phyloP scores from a whole-genome alignment of 2,888 invertebrate genomes.

The Leptopilina drosophilae region DNA sequence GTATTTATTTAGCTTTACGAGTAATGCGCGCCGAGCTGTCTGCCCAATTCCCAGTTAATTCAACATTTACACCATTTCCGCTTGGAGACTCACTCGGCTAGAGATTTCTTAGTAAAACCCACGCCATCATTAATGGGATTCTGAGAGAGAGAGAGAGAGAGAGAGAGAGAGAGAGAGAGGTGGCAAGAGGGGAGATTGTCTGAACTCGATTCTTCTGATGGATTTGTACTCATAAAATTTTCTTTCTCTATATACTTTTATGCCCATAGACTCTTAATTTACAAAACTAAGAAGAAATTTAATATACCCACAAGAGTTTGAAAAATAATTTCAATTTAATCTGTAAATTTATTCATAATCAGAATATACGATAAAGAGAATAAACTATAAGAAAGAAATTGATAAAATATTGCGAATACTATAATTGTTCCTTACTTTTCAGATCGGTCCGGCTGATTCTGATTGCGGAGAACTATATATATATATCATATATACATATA shows the following conservation, averaged over 20 bases:
- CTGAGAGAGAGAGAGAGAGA: constrained; percentile 38
- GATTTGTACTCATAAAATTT: constrained; percentile 27
- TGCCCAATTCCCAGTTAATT: constrained; percentile 70
- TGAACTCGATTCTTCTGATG: constrained; percentile 42
- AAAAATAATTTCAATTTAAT: too few relatives aligned
- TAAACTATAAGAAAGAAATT: too few relatives aligned
- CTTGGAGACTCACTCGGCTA: constrained; percentile 66
- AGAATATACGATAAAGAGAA: too few relatives aligned
- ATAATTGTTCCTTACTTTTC: too few relatives aligned
- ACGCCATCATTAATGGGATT: constrained; percentile 60
- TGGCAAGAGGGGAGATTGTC: constrained; percentile 51
- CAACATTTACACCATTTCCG: constrained; percentile 72
- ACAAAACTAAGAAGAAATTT: too few relatives aligned
- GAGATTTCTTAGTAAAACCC: constrained; percentile 70
- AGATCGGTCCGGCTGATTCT: too few relatives aligned
- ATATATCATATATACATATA: too few relatives aligned
- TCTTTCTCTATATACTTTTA: background rate
- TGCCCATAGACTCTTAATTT: too few relatives aligned
- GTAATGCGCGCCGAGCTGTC: constrained; percentile 71
- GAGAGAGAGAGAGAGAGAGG: constrained; percentile 53
- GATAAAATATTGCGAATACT: too few relatives aligned
- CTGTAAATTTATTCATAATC: too few relatives aligned
- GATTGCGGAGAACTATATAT: too few relatives aligned
- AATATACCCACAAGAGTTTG: too few relatives aligned
- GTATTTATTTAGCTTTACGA: constrained; percentile 55